These are phyloP conservation scores for Cydia fagiglandana DNA, from an alignment of 1,140 invertebrate genomes.

Conservation along the genomic window DNA sequence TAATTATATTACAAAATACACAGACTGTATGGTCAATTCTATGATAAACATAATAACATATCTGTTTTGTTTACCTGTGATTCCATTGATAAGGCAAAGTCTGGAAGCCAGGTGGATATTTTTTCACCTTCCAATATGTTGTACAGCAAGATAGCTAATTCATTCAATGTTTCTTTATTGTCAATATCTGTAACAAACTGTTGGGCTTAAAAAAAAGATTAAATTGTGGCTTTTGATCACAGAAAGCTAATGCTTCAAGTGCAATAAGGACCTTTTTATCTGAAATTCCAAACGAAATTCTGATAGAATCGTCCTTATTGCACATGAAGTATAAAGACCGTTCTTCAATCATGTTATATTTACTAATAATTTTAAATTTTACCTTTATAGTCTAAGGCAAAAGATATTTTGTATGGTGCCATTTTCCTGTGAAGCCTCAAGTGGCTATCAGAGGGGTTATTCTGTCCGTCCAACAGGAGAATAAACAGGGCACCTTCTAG, in stretches of 20 bases:
- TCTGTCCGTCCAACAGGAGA: conserved; percentile 81
- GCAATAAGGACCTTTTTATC: too few relatives aligned
- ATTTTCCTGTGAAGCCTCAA: conserved; percentile 85
- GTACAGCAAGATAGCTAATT: conserved; percentile 78
- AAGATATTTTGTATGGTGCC: conserved; percentile 86
- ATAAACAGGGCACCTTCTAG: conserved; percentile 82
- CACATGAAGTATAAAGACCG: too few relatives aligned
- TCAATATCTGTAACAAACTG: conserved; percentile 39
- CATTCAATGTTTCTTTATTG: conserved; percentile 64
- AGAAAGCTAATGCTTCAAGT: too few relatives aligned
- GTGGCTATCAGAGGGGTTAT: conserved; percentile 56
- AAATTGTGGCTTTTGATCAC: too few relatives aligned
- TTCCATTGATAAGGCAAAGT: conserved; percentile 46
- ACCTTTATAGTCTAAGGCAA: conserved; percentile 76
- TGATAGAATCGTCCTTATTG: too few relatives aligned
- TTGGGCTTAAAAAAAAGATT: not conserved
- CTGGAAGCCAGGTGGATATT: conserved; percentile 67
- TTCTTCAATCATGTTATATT: not conserved
- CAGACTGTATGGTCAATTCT: not conserved
- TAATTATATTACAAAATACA: too few relatives aligned
- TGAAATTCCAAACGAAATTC: too few relatives aligned
- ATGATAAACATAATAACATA: too few relatives aligned
- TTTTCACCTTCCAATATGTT: conserved; percentile 75
- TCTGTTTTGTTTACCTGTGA: conserved; percentile 43
- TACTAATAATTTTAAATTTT: conserved; percentile 35